A percentile compares a stretch with the other conserved stretches of the same genome.
These are phyloP conservation scores for Muntiacus muntjak DNA, from an alignment of 2,113 vertebrate species.

Conservation along the genomic window DNA sequence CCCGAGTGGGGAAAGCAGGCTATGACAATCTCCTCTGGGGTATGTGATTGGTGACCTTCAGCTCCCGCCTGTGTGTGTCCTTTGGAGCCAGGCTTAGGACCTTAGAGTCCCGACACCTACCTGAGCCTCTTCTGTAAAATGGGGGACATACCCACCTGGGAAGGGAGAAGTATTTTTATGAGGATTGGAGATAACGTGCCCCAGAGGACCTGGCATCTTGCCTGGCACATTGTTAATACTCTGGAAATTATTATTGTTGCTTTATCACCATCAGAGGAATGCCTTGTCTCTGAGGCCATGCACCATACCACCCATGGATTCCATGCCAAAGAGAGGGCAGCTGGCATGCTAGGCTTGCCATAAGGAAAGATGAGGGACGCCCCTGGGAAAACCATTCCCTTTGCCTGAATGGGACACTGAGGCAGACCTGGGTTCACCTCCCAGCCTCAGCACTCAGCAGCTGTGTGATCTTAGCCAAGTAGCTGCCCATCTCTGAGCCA, in stretches of 20 bases:
- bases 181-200: background rate
- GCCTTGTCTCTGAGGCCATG: background rate
- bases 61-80: background rate
- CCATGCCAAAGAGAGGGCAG: background rate
- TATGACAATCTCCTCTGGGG: background rate
- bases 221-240: constrained; percentile 16
- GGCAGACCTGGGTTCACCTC: background rate
- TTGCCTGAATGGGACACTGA: background rate
- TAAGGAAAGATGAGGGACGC: background rate
- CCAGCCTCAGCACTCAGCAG: background rate
- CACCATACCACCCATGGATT: background rate
- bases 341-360: background rate
- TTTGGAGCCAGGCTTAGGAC: background rate
- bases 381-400: background rate
- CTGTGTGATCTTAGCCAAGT: background rate
- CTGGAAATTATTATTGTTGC: background rate
- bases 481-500: background rate
- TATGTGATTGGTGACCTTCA: background rate
- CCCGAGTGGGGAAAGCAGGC: background rate
- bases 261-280: background rate
- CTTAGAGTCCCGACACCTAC: background rate
- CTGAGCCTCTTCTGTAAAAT: background rate
- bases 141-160: background rate
- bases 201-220: background rate
- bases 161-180: background rate